phyloP scores from a whole-genome alignment of 2,888 invertebrate species.

The Acrocera orbiculus region DNA sequence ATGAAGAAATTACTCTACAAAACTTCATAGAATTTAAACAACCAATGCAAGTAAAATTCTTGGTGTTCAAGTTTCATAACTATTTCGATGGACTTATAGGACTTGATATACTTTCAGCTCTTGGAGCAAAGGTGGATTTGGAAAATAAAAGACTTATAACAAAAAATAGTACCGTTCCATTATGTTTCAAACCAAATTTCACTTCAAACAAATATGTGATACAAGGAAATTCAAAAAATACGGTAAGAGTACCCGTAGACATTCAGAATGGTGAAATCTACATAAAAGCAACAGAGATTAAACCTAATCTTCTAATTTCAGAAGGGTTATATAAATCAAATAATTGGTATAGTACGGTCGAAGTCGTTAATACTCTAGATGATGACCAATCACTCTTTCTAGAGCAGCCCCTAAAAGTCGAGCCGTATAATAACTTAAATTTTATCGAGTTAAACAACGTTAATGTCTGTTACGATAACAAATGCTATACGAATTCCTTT shows the following conservation, averaged over 20 bases:
- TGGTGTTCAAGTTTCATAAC: constrained; percentile 10
- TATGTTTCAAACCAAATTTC: constrained; percentile 7
- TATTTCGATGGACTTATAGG: constrained; percentile 9
- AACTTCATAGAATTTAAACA: constrained; percentile 7
- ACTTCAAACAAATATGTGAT: constrained; percentile 5
- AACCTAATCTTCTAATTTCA: constrained; percentile 1
- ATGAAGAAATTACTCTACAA: constrained; percentile 3
- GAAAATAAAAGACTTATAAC: background rate
- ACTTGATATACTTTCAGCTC: constrained; percentile 4
- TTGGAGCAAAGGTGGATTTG: constrained; percentile 5
- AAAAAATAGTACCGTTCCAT: background rate
- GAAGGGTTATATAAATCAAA: constrained; percentile 4
- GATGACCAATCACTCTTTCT: constrained; percentile 3
- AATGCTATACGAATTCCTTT: too few species aligned
- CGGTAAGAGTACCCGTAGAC: background rate
- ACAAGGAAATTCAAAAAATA: constrained; percentile 2
- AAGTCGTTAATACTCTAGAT: background rate
- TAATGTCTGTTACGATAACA: too few species aligned
- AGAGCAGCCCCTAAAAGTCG: background rate
- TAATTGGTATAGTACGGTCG: constrained; percentile 3
- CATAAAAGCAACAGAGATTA: background rate
- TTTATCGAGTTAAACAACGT: background rate
- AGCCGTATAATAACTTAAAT: background rate
- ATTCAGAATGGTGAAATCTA: background rate
- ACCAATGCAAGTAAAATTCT: constrained; percentile 5